Evolutionary conservation across 2,797 vertebrate species (phyloP).

Genomic region (Schizopygopsis malacanthus): DNA sequence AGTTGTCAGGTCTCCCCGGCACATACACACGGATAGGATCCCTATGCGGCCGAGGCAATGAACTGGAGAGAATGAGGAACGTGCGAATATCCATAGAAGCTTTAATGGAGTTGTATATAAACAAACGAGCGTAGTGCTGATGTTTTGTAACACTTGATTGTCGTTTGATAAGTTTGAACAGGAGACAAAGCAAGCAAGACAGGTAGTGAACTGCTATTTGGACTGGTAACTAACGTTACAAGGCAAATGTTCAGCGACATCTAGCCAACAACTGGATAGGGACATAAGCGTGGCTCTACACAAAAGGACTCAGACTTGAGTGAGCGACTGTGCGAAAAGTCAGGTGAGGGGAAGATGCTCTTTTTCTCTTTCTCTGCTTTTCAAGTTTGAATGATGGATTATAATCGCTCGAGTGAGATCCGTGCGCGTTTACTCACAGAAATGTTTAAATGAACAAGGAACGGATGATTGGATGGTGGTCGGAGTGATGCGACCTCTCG

Average conservation of each 20-base stretch:
- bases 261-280: conserved; percentile 71
- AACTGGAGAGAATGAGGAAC: conserved; percentile 64
- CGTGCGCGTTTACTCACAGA: conserved; percentile 49
- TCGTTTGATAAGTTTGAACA: conserved; percentile 66
- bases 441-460: conserved; percentile 22
- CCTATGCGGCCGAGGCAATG: conserved; percentile 70
- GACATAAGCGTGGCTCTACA: conserved; percentile 60
- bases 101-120: conserved; percentile 47
- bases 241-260: conserved; percentile 70
- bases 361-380: conserved; percentile 31
- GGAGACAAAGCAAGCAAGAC: conserved; percentile 66
- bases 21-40: conserved; percentile 64
- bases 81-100: conserved; percentile 49
- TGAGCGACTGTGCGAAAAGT: conserved; percentile 54
- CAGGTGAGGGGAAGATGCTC: conserved; percentile 55
- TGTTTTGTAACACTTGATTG: background rate
- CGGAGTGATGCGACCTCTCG: conserved; percentile 31
- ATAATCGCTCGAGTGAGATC: conserved; percentile 10
- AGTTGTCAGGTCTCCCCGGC: conserved; percentile 71
- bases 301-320: conserved; percentile 66
- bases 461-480: background rate
- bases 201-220: conserved; percentile 66
- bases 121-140: background rate
- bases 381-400: conserved; percentile 21
- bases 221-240: conserved; percentile 70